A percentile compares a stretch with the other conserved stretches of the same genome.
Evolutionary conservation across 2,888 invertebrate species (phyloP).

Genomic region (Strigamia transsilvanica): DNA sequence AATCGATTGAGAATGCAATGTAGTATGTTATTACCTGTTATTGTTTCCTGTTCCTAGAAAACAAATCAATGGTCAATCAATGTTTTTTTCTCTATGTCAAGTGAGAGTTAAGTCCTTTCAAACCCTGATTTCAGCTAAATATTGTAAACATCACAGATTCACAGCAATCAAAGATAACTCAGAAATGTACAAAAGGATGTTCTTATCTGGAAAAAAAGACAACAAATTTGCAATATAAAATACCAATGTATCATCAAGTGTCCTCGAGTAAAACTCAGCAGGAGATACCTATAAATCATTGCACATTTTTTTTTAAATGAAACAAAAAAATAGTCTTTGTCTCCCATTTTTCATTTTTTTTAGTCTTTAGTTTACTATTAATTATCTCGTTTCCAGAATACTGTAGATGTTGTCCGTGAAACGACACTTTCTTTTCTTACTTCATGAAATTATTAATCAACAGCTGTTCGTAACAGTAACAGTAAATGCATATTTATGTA

Average conservation of each 20-base stretch:
- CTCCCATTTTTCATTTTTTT: neutral
- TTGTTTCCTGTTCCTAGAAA: slow-evolving; percentile 25
- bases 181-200: too few species aligned
- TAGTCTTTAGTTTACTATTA: neutral
- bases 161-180: neutral
- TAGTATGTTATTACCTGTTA: neutral
- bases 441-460: neutral
- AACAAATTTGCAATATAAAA: slow-evolving; percentile 38
- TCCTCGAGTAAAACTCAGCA: slow-evolving; percentile 6
- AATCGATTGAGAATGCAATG: neutral
- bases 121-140: too few species aligned
- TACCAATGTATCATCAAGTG: slow-evolving; percentile 33
- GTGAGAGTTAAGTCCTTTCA: neutral
- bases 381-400: neutral
- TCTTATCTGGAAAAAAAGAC: neutral
- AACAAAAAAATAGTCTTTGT: neutral
- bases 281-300: slow-evolving; percentile 33
- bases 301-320: neutral
- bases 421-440: too few species aligned
- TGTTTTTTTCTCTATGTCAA: neutral
- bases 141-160: too few species aligned
- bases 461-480: neutral
- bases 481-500: neutral
- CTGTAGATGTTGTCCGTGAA: too few species aligned
- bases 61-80: slow-evolving; percentile 20